These are phyloP conservation scores for Melozone crissalis DNA, from an alignment of 2,113 vertebrate species.

Conservation along the genomic window DNA sequence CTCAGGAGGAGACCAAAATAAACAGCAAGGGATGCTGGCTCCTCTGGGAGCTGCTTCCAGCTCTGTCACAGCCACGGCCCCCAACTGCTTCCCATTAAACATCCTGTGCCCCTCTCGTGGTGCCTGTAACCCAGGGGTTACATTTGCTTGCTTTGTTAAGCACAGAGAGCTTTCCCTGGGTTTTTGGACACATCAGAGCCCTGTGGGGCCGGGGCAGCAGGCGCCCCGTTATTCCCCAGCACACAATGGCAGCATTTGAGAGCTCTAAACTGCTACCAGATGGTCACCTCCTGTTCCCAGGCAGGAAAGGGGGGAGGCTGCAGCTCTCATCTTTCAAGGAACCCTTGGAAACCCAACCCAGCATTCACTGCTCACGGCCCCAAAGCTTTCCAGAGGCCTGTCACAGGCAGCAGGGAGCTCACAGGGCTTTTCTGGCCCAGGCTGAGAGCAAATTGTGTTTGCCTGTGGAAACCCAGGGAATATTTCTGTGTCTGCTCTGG, in stretches of 20 bases:
- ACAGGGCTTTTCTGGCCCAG: rapidly evolving
- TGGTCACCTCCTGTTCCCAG: slow-evolving; percentile 56
- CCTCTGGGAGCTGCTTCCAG: neutral
- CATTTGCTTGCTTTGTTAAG: slow-evolving; percentile 57
- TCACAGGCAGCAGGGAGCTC: slow-evolving; percentile 2
- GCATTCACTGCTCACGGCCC: neutral
- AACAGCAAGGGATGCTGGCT: neutral
- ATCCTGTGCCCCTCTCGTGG: neutral
- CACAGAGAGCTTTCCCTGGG: neutral
- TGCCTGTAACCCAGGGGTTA: neutral
- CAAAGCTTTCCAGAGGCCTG: slow-evolving; percentile 9
- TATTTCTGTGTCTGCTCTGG: too few species aligned
- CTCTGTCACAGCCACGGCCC: rapidly evolving
- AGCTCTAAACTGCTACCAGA: slow-evolving; percentile 67
- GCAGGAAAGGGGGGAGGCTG: slow-evolving; percentile 54
- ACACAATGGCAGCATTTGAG: slow-evolving; percentile 57
- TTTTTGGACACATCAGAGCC: slow-evolving; percentile 10
- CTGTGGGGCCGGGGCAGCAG: neutral
- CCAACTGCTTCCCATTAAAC: slow-evolving; percentile 7
- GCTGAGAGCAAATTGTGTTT: neutral
- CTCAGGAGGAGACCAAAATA: neutral
- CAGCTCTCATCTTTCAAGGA: slow-evolving; percentile 57
- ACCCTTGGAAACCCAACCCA: slow-evolving; percentile 22
- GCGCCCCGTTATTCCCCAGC: neutral
- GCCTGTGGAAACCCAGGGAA: too few species aligned